Evolutionary conservation across 2,888 invertebrate genomes (phyloP), one percentile per base, ranked within the genome.

Genomic region (Atethmia centrago): DNA sequence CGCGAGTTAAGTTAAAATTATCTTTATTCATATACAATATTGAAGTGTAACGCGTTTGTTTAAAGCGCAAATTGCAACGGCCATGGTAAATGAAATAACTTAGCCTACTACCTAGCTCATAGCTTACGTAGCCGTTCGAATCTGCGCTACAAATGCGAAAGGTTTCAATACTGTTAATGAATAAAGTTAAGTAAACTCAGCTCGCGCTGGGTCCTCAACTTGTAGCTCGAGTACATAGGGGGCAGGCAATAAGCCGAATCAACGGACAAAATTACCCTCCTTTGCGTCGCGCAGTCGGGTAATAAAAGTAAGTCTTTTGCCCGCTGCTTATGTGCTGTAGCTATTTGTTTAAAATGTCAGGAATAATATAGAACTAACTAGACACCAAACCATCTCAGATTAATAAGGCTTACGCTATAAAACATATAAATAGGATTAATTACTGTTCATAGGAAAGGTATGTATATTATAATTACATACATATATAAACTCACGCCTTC

Each of bases 41-140:
- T 49, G 16, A n/a, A 40, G 7, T 12, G 7, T 59, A 51, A 47
- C 8, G 0, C 8, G 14, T 55, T 59, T 16, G 5, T 47, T 70
- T 31, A 14, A 45, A 56, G 31, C 9, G 0, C 49, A 58, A 1
- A 53, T 70, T 53, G 2, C 16, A 47, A 40, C 1, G 16, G 21
- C 14, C n/a, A 40, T 2, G 0, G 77, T 10, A 25, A 9, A 36
- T 77, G 0, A n/a, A 7, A 36, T 4, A 67, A 58, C 19, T 49
- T 77, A 77, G 40, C 49, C 49, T 77, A 77, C 49, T 77, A 77
- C 42, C 14, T 68, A 74, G 56, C 74, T 36, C 9, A 31, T 56
- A 66, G 47, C 25, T 49, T 67, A 49, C 42, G 12, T 3, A 0
- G 12, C 31, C 25, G 25, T 42, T 45, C 3, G 1, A 77, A 77